Evolutionary conservation across 2,888 invertebrate species (phyloP).

Genomic region (Drosophila parthenogenetica): DNA sequence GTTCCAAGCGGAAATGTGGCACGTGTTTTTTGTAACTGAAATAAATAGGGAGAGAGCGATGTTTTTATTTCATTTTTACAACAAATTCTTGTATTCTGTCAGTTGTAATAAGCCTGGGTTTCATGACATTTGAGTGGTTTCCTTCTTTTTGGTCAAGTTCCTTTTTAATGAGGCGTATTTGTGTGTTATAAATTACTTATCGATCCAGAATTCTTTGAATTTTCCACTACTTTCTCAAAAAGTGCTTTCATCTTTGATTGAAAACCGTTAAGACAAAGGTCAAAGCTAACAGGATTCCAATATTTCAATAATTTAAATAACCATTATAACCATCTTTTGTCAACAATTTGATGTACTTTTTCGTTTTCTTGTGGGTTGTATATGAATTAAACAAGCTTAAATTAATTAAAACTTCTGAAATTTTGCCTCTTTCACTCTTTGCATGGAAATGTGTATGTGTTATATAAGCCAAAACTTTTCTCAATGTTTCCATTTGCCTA

Average conservation of each 20-base stretch:
- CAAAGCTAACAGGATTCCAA: constrained; percentile 1
- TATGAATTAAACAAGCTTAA: constrained; percentile 51
- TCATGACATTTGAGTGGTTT: constrained; percentile 37
- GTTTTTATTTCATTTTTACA: constrained; percentile 18
- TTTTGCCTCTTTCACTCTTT: neutral
- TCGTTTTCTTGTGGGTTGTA: constrained; percentile 3
- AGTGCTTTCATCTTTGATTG: constrained; percentile 19
- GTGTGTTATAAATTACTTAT: constrained; percentile 44
- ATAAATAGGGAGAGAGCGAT: constrained; percentile 7
- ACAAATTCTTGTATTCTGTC: constrained; percentile 1
- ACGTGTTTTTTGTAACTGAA: constrained; percentile 52
- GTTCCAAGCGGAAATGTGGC: constrained; percentile 35
- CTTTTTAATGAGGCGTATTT: constrained; percentile 38
- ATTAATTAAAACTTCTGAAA: constrained; percentile 60
- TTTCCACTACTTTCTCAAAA: neutral
- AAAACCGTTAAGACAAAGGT: neutral
- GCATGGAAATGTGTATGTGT: constrained; percentile 15
- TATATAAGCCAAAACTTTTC: constrained; percentile 33
- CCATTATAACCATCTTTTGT: constrained; percentile 4
- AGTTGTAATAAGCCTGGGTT: constrained; percentile 27
- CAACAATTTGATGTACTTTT: constrained; percentile 20
- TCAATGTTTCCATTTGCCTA: constrained; percentile 36
- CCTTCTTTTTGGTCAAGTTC: constrained; percentile 19
- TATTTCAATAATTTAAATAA: constrained; percentile 1
- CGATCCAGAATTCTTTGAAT: constrained; percentile 27